Base-by-base conservation (phyloP, 1,140 invertebrate genomes). In the Papilio glaucus region DNA sequence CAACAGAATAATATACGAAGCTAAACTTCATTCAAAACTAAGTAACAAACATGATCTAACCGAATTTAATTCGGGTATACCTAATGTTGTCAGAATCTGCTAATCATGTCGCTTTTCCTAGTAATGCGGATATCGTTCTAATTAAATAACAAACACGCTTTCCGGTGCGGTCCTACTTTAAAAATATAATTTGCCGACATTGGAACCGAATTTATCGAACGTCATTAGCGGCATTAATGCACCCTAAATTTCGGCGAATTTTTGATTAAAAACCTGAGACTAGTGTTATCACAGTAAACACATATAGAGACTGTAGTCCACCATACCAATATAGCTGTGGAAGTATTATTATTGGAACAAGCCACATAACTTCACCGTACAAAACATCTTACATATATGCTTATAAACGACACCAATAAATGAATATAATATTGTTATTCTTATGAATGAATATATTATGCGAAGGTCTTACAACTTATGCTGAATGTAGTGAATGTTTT, bases 21-120 rank as follows among this genome's bases (percentile, higher is more conserved):
- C n/a, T 15, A 7, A 45, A 45, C n/a, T 18, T 8, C 13, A 15
- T 15, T 45, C 1, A 15, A 45, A 7, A 6, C 4, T 15, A 7
- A 15, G n/a, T 21, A 49, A 0, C 10, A 21, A 49, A 9, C 15
- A 21, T 9, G 8, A 6, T 21, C 10, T 13, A 41, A 41, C 18
- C 18, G 8, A 21, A 49, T 18, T 49, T 18, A 57, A 24, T 57
- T 26, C 49, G 21, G 5, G 2, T 12, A 85, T 85, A 81, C 75
- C 81, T 83, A 86, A 87, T 86, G 86, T 86, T 4, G 21, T 24
- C 10, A 15, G 29, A 62, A 62, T 62, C n/a, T 62, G 8, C 37
- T 65, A 18, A 65, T 65, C 62, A 39, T 13, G 37, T 38, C 10
- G 62, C 62, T 39, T 65, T 65, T 65, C 29, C 62, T 24, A 65